phyloP scores from a whole-genome alignment of 2,888 invertebrate species.

The Apodemia duryi region DNA sequence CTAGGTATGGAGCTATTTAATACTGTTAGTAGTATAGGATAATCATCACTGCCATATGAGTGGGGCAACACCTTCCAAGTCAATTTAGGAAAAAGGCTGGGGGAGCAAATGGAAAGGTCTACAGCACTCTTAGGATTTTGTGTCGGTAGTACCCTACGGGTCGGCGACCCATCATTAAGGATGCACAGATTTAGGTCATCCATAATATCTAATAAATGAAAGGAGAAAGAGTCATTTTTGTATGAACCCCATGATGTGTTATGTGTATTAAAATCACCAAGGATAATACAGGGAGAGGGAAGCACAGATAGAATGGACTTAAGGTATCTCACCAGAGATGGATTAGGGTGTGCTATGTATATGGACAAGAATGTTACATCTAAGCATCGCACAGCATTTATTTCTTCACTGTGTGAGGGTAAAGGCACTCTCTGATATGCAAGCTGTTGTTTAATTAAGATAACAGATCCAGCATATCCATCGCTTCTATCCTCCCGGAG shows the following conservation, averaged over 20 bases:
- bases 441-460: background rate
- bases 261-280: background rate
- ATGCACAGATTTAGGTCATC: background rate
- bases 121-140: background rate
- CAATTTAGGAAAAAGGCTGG: background rate
- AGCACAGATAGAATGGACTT: background rate
- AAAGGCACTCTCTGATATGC: background rate
- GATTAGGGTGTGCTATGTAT: too few relatives aligned
- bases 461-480: background rate
- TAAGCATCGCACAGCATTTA: too few relatives aligned
- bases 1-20: background rate
- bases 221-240: background rate
- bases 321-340: background rate
- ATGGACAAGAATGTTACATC: background rate
- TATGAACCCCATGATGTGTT: background rate
- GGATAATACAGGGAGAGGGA: background rate
- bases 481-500: too few relatives aligned
- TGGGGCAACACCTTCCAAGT: background rate
- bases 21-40: background rate
- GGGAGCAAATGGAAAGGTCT: background rate
- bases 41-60: slow-evolving; percentile 3
- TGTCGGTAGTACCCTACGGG: background rate
- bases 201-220: background rate
- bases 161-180: background rate
- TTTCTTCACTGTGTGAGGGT: too few relatives aligned